These are phyloP conservation scores for Cerastoderma edule DNA, from an alignment of 2,888 invertebrate species.

Conservation along the genomic window DNA sequence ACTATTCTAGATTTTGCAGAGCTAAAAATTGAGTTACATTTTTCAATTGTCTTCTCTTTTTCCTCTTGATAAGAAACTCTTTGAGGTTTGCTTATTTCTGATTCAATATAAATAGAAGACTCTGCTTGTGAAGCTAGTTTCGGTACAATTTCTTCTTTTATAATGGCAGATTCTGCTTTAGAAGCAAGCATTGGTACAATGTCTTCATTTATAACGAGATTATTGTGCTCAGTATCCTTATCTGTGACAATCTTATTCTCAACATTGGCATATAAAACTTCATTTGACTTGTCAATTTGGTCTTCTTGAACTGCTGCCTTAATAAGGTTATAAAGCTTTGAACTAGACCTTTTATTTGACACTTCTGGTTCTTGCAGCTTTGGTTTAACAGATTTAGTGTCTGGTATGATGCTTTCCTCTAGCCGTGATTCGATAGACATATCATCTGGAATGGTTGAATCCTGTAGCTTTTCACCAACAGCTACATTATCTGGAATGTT, in stretches of 20 bases:
- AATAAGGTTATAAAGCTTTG: conserved; percentile 1
- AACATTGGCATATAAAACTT: no score
- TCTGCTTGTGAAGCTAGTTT: not conserved
- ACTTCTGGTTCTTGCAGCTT: not conserved
- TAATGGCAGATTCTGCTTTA: not conserved
- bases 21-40: conserved; percentile 51
- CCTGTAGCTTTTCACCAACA: no score
- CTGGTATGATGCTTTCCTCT: no score
- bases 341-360: not conserved
- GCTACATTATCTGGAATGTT: no score
- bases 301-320: conserved; percentile 5
- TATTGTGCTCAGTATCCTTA: not conserved
- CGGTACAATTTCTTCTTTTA: not conserved
- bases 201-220: not conserved
- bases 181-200: not conserved
- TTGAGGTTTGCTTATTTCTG: not conserved
- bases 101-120: not conserved
- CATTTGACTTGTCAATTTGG: no score
- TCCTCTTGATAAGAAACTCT: conserved; percentile 15
- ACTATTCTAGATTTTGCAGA: not conserved
- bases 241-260: no score
- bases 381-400: not conserved
- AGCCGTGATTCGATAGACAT: no score
- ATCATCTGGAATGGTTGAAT: no score
- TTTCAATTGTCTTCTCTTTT: conserved; percentile 40